These are phyloP conservation scores for Timema podura DNA, from an alignment of 2,888 invertebrate species.

Conservation along the genomic window DNA sequence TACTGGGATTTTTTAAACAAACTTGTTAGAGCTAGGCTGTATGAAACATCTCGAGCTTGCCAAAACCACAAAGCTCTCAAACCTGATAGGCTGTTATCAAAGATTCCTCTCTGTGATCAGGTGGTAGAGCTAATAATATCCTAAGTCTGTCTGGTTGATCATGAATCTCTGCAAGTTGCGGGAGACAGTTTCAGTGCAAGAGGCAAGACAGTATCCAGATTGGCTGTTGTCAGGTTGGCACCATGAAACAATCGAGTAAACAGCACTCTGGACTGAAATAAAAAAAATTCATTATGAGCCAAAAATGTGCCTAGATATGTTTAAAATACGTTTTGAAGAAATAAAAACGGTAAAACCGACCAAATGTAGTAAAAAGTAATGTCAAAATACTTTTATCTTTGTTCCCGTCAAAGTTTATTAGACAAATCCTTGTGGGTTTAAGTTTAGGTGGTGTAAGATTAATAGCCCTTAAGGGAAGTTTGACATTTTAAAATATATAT, in stretches of 20 bases:
- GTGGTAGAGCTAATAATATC: not conserved
- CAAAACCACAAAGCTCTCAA: not conserved
- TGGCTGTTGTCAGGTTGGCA: not conserved
- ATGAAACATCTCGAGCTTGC: not conserved
- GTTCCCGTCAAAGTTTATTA: not conserved
- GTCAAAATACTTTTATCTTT: not conserved
- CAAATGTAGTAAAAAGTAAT: no score
- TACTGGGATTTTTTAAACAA: not conserved
- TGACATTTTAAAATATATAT: no score
- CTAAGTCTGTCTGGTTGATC: conserved; percentile 26
- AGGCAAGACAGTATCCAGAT: conserved; percentile 17
- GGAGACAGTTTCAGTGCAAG: conserved; percentile 24
- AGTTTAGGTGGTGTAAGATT: no score
- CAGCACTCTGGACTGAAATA: conserved; percentile 23
- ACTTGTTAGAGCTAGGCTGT: no score
- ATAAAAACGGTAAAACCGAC: no score
- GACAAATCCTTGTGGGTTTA: not conserved
- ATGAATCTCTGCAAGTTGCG: conserved; percentile 24
- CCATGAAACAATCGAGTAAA: conserved; percentile 16
- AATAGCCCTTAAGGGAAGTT: no score
- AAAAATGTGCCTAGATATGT: no score
- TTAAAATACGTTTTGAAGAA: no score
- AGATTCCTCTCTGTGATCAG: conserved; percentile 8
- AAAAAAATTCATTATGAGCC: not conserved
- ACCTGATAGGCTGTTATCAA: conserved; percentile 27